Evolutionary conservation across 2,113 vertebrate species (phyloP), one percentile per base, ranked within the genome.

Genomic region (Micromys minutus): DNA sequence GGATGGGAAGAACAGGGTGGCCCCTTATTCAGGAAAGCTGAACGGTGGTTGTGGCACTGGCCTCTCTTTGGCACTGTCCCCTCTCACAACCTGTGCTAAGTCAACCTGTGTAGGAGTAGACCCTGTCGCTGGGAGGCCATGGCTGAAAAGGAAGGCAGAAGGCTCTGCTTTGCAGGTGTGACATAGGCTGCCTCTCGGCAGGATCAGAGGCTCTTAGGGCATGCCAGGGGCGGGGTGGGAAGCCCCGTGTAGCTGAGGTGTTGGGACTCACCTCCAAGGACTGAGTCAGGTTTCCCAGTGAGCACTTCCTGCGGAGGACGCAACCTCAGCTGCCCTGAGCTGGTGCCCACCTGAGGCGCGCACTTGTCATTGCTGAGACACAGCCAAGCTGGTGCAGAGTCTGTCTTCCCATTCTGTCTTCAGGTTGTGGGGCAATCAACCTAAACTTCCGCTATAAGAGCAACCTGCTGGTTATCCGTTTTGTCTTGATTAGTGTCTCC

Each of bases 341-440:
- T 13, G 24, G 36, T 39, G 34, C 57, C 29, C 26, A 15, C 47
- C 75, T 36, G 21, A 67, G 61, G 42, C 29, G 11, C 42, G 26
- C 12, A 7, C 65, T 19, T 12, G n/a, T 36, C 57, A 31, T 26
- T 1, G 15, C 34, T 9, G 50, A 90, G 34, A 7, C 57, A 26
- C 0, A n/a, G 80, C 11, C 36, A 39, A 50, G 36, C 34, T 36
- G 81, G n/a, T 2, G 0, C 6, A 21, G 69, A 26, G 67, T 31
- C 71, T 0, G 12, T 22, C 57, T 11, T 0, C 26, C 65, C 0
- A 6, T 13, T 63, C 8, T 39, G 39, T 39, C n/a, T 24, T 17
- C 26, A 11, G 42, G 79, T 34, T 87, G 50, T 11, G 65, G 39
- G 52, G 17, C n/a, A 59, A 29, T 26, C 22, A 81, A 11, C 29